Percentiles rank a stretch among this genome's conserved stretches.
These are phyloP conservation scores for Pagrus major DNA, from an alignment of 2,113 vertebrate genomes.

Conservation along the genomic window DNA sequence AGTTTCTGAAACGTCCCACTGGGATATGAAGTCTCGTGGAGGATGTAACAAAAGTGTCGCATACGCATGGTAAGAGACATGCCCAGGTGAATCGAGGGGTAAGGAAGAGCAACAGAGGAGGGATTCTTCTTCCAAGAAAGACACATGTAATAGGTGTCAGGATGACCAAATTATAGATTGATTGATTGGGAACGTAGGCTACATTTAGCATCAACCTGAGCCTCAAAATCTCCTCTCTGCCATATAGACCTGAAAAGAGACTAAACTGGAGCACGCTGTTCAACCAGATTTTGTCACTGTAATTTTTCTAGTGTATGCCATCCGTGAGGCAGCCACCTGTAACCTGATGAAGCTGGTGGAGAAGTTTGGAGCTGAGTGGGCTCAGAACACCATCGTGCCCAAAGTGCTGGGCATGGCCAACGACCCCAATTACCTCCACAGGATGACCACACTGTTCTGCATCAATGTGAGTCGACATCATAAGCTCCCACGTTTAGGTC, in stretches of 20 bases:
- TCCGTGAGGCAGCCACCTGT: constrained; percentile 91
- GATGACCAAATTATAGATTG: background rate
- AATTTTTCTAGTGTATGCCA: constrained; percentile 87
- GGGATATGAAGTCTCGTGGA: too few relatives aligned
- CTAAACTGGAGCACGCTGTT: background rate
- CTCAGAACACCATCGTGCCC: constrained; percentile 92
- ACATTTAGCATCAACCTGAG: background rate
- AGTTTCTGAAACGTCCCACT: too few relatives aligned
- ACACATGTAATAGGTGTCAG: background rate
- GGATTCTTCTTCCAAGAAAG: background rate
- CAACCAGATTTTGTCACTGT: background rate
- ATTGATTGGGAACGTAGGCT: background rate
- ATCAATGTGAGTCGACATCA: constrained; percentile 87
- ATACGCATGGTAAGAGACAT: too few relatives aligned
- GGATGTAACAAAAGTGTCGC: too few relatives aligned
- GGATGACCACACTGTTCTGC: constrained; percentile 95
- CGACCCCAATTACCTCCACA: constrained; percentile 93
- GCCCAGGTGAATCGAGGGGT: too few relatives aligned
- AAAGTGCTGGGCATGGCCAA: constrained; percentile 93
- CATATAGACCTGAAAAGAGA: background rate
- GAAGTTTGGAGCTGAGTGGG: constrained; percentile 94
- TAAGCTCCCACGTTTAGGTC: too few relatives aligned
- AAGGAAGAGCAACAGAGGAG: background rate
- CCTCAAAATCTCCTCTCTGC: background rate
- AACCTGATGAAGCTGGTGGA: constrained; percentile 93